phyloP scores from a whole-genome alignment of 2,797 vertebrate species.

The Xenentodon cancila region DNA sequence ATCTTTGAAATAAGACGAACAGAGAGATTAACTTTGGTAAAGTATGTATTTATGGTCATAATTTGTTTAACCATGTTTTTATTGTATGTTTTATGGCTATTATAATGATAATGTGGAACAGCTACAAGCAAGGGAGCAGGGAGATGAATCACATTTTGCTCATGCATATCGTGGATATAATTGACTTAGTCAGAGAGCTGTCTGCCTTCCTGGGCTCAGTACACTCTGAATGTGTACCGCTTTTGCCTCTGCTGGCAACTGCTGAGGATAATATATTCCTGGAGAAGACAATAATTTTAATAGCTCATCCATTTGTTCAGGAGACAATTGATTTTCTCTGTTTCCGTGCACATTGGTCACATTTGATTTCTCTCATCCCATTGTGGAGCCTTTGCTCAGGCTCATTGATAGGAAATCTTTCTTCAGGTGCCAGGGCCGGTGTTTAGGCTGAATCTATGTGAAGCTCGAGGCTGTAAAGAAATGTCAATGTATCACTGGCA shows the following conservation, averaged over 20 bases:
- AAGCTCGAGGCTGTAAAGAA: constrained; percentile 44
- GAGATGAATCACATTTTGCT: constrained; percentile 55
- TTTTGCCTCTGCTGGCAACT: constrained; percentile 60
- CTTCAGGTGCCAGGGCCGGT: constrained; percentile 52
- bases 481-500: constrained; percentile 34
- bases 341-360: constrained; percentile 76
- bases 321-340: constrained; percentile 79
- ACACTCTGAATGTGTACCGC: constrained; percentile 34
- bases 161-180: constrained; percentile 48
- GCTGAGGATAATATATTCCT: constrained; percentile 71
- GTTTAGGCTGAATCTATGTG: constrained; percentile 45
- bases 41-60: constrained; percentile 8
- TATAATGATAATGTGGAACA: constrained; percentile 39
- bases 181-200: constrained; percentile 49
- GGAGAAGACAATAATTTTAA: constrained; percentile 74
- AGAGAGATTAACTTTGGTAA: constrained; percentile 43
- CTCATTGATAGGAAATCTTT: constrained; percentile 56
- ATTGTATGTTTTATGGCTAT: constrained; percentile 39
- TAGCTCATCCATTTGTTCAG: constrained; percentile 76
- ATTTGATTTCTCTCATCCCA: constrained; percentile 74
- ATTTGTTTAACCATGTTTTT: constrained; percentile 16
- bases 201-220: constrained; percentile 41
- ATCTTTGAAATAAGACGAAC: constrained; percentile 24
- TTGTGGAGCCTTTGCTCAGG: constrained; percentile 31
- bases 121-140: constrained; percentile 30